Evolutionary conservation across 2,888 invertebrate genomes (phyloP).

Genomic region (Boloria selene): DNA sequence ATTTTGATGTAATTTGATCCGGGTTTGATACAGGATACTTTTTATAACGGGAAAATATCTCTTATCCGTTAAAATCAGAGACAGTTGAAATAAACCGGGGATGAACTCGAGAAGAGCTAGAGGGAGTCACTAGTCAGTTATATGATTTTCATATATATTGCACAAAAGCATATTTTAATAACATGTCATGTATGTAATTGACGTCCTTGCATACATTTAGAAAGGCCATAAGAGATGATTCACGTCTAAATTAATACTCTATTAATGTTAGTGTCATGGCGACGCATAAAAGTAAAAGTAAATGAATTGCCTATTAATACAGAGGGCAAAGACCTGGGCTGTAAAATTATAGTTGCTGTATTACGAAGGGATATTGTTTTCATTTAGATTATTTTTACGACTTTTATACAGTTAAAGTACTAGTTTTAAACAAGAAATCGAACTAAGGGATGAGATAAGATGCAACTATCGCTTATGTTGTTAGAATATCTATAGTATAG

Average conservation of each 20-base stretch:
- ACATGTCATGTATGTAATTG: constrained; percentile 27
- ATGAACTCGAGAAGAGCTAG: no score
- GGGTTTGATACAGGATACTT: no score
- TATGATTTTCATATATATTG: constrained; percentile 19
- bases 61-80: no score
- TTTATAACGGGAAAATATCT: no score
- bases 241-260: constrained; percentile 34
- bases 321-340: constrained; percentile 33
- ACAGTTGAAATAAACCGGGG: no score
- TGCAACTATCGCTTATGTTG: no score
- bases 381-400: not conserved
- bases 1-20: no score
- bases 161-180: constrained; percentile 19
- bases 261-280: constrained; percentile 33
- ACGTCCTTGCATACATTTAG: constrained; percentile 30
- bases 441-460: no score
- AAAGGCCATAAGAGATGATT: constrained; percentile 34
- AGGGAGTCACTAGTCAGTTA: not conserved
- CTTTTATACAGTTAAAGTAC: not conserved
- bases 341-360: constrained; percentile 23
- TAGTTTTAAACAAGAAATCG: no score
- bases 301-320: constrained; percentile 32
- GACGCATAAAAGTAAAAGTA: constrained; percentile 39
- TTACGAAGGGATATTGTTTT: not conserved
- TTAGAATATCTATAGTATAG: no score